These are phyloP conservation scores for Grapholita molesta DNA, from an alignment of 1,140 invertebrate species.

Conservation along the genomic window DNA sequence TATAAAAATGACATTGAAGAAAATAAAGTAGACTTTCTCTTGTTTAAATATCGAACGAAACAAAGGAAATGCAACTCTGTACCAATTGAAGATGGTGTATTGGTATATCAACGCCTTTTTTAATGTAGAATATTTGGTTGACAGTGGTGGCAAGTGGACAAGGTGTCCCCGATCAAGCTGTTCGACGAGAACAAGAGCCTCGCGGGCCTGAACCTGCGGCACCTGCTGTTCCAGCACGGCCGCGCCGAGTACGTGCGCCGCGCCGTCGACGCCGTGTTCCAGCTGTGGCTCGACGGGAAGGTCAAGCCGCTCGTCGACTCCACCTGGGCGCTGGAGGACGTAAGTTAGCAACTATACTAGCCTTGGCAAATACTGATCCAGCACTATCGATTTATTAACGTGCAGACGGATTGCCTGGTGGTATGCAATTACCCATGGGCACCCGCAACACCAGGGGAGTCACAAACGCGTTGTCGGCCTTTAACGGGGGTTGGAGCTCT, in stretches of 20 bases:
- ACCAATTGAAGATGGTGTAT: too few species aligned
- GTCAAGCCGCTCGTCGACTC: constrained; percentile 92
- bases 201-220: constrained; percentile 89
- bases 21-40: too few species aligned
- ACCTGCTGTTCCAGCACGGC: constrained; percentile 89
- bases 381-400: too few species aligned
- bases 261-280: constrained; percentile 85
- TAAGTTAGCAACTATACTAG: constrained; percentile 67
- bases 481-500: too few species aligned
- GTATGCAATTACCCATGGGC: too few species aligned
- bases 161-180: constrained; percentile 91
- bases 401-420: too few species aligned
- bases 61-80: too few species aligned
- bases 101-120: too few species aligned
- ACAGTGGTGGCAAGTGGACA: constrained; percentile 95
- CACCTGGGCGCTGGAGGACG: constrained; percentile 91
- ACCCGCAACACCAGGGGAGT: too few species aligned
- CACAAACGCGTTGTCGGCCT: too few species aligned
- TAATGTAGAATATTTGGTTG: constrained; percentile 17
- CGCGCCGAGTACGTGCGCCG: constrained; percentile 84
- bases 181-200: constrained; percentile 93
- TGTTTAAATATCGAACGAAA: too few species aligned
- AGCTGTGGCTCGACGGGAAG: constrained; percentile 86
- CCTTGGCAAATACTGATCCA: not conserved
- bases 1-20: too few species aligned